Conservation (phyloP, 1,140 invertebrate genomes). For the Trichogramma pretiosum region DNA sequence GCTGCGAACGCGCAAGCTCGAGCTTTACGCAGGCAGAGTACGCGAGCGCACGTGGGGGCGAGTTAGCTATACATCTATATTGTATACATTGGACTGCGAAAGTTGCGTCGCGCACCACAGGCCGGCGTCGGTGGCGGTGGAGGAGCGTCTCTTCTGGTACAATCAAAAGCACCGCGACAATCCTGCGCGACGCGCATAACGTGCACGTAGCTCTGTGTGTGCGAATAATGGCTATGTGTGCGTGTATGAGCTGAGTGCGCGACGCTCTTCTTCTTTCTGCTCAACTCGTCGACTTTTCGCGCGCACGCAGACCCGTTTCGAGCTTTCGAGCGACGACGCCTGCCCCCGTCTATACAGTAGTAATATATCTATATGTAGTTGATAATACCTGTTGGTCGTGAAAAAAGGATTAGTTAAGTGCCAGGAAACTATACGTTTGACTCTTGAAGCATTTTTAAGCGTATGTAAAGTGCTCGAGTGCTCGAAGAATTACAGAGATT, state of each 20-base stretch:
- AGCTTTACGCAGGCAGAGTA: not conserved
- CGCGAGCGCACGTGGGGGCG: constrained; percentile 5
- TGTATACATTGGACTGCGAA: too few relatives aligned
- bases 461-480: too few relatives aligned
- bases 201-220: not conserved
- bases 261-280: not conserved
- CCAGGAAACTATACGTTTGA: too few relatives aligned
- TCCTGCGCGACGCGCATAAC: not conserved
- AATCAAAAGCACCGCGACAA: constrained; percentile 14
- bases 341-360: too few relatives aligned
- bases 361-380: too few relatives aligned
- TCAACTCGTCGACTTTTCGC: not conserved
- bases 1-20: not conserved
- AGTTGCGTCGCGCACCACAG: not conserved
- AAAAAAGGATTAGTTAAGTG: too few relatives aligned
- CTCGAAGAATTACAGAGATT: too few relatives aligned
- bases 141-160: too few relatives aligned
- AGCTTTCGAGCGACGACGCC: too few relatives aligned
- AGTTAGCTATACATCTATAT: too few relatives aligned
- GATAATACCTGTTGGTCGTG: too few relatives aligned
- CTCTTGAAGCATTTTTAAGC: too few relatives aligned
- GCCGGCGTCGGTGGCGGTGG: not conserved
- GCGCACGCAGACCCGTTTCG: not conserved
- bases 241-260: not conserved
- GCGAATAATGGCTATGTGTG: not conserved